Conservation (phyloP, 92 coral and sea anemone genomes). For the Scolanthus callimorphus region DNA sequence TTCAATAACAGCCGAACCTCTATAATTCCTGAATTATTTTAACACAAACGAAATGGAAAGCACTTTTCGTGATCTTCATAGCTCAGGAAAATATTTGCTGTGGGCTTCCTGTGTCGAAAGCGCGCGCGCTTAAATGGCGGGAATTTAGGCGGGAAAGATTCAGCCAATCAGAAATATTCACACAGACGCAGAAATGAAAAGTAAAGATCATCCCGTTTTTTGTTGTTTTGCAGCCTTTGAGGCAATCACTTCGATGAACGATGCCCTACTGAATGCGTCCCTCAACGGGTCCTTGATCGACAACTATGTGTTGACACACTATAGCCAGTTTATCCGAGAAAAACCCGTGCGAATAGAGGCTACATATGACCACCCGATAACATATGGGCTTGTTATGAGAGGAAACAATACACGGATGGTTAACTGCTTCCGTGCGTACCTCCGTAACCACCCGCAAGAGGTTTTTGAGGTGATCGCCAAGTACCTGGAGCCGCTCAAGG, state of each 20-base stretch:
- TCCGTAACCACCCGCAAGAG: slow-evolving; percentile 92
- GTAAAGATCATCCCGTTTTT: no score
- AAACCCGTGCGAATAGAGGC: slow-evolving; percentile 79
- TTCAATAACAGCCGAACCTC: no score
- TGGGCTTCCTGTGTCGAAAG: no score
- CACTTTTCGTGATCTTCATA: no score
- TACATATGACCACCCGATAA: slow-evolving; percentile 84
- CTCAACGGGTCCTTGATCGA: slow-evolving; percentile 85
- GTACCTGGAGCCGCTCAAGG: slow-evolving; percentile 90
- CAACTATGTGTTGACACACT: slow-evolving; percentile 87
- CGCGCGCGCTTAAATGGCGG: no score
- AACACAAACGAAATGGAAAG: no score
- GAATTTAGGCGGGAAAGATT: no score
- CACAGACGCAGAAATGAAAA: no score
- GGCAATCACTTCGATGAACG: slow-evolving; percentile 61
- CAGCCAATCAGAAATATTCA: no score
- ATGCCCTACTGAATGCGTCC: slow-evolving; percentile 48
- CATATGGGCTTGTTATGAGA: slow-evolving; percentile 76
- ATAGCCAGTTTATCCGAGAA: slow-evolving; percentile 57
- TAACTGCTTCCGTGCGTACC: slow-evolving; percentile 73
- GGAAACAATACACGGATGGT: slow-evolving; percentile 54
- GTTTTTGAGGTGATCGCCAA: slow-evolving; percentile 84
- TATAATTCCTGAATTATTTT: no score
- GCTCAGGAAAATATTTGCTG: no score
- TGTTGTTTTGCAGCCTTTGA: no score